Conservation (phyloP, 2,797 vertebrate genomes). For the Harpagifer antarcticus region DNA sequence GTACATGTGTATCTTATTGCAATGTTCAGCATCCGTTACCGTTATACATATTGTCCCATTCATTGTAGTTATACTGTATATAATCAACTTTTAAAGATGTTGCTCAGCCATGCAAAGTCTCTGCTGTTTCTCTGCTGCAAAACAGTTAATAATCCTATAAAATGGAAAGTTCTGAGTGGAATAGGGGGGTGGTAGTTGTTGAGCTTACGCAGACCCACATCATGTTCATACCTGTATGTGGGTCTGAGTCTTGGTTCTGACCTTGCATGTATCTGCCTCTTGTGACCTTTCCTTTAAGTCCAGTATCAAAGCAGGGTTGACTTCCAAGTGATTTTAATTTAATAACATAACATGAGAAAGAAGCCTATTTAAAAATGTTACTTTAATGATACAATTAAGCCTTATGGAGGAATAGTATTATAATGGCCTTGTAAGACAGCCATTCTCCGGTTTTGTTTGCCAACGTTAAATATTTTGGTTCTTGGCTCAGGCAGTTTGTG, state of each 20-base stretch:
- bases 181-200: neutral
- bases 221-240: slow-evolving; percentile 1
- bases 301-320: slow-evolving; percentile 16
- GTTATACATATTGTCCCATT: slow-evolving; percentile 40
- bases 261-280: slow-evolving; percentile 23
- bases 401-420: neutral
- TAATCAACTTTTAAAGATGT: slow-evolving; percentile 12
- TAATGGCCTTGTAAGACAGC: neutral
- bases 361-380: neutral
- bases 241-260: slow-evolving; percentile 19
- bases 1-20: slow-evolving; percentile 19
- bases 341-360: slow-evolving; percentile 1
- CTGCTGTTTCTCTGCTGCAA: neutral
- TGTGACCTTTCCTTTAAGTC: slow-evolving; percentile 32
- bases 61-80: slow-evolving; percentile 17
- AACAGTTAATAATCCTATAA: neutral
- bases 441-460: slow-evolving; percentile 9
- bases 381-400: neutral
- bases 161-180: neutral
- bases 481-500: slow-evolving; percentile 9
- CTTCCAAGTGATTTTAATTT: slow-evolving; percentile 6
- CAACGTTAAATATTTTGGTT: neutral
- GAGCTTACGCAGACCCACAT: neutral
- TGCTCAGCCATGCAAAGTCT: slow-evolving; percentile 13
- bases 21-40: slow-evolving; percentile 30